Conservation (phyloP, 2,113 vertebrate species). For the Proteles cristata region DNA sequence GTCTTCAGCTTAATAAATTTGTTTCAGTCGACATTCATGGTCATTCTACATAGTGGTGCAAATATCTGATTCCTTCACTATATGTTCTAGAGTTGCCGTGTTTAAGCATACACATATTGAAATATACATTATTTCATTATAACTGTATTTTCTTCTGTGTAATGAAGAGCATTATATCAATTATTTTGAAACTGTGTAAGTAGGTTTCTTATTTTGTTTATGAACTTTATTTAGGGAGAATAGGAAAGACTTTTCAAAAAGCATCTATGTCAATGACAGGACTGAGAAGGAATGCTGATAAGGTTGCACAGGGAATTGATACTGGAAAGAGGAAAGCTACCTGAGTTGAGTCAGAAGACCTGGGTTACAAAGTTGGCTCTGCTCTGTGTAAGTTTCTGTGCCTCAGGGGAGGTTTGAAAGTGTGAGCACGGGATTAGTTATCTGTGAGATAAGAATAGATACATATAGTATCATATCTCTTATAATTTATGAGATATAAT, state of each 20-base stretch:
- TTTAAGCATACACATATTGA: neutral
- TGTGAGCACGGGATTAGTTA: neutral
- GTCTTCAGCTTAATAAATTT: neutral
- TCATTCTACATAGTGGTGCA: neutral
- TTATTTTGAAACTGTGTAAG: neutral
- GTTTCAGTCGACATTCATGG: neutral
- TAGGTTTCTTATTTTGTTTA: neutral
- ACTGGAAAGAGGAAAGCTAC: neutral
- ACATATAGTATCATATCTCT: neutral
- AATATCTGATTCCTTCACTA: neutral
- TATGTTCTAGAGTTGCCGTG: neutral
- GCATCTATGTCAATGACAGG: neutral
- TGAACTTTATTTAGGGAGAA: neutral
- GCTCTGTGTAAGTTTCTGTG: neutral
- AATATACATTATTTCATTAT: neutral
- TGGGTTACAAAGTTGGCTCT: neutral
- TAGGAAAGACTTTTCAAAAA: neutral
- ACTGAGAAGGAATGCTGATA: neutral
- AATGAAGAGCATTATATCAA: neutral
- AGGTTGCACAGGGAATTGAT: no score
- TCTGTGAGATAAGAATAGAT: neutral
- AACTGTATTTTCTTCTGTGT: neutral
- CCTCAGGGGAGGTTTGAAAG: neutral
- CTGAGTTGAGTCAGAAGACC: neutral
- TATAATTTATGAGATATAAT: neutral